A percentile compares a stretch with the other conserved stretches of the same genome.
Evolutionary conservation across 2,888 invertebrate species (phyloP).

Genomic region (Drosophila picticornis): DNA sequence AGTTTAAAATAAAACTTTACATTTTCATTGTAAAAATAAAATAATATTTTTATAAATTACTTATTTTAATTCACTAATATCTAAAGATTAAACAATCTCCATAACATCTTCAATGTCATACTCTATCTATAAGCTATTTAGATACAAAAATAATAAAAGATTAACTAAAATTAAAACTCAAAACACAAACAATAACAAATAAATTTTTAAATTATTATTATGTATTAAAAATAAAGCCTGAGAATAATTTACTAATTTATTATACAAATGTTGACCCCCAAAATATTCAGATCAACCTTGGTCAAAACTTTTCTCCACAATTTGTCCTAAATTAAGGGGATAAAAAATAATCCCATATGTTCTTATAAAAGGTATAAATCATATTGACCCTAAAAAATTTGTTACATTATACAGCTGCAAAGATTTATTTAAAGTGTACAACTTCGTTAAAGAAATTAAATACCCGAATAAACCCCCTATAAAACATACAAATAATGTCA

Average conservation of each 20-base stretch:
- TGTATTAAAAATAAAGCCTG: conserved; percentile 78
- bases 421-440: conserved; percentile 37
- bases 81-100: conserved; percentile 80
- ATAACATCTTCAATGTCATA: conserved; percentile 85
- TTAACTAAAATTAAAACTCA: conserved; percentile 79
- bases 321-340: conserved; percentile 85
- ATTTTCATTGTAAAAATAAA: conserved; percentile 89
- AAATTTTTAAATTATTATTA: conserved; percentile 86
- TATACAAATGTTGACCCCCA: conserved; percentile 85
- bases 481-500: conserved; percentile 86
- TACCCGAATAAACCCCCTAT: conserved; percentile 85
- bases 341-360: conserved; percentile 85
- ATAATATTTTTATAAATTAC: conserved; percentile 79
- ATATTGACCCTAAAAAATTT: conserved; percentile 85
- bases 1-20: conserved; percentile 89
- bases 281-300: conserved; percentile 86
- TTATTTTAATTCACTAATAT: conserved; percentile 73
- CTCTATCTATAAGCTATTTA: conserved; percentile 84
- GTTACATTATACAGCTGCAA: conserved; percentile 79
- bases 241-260: conserved; percentile 85
- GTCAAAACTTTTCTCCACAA: conserved; percentile 86
- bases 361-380: conserved; percentile 84
- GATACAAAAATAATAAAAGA: conserved; percentile 71
- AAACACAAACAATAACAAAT: conserved; percentile 86
- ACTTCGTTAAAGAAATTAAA: conserved; percentile 84